A percentile compares a stretch with the other conserved stretches of the same genome.
These are phyloP conservation scores for Eunapius fragilis DNA, from an alignment of 37 sponge, comb jelly and placozoan genomes.

Conservation along the genomic window DNA sequence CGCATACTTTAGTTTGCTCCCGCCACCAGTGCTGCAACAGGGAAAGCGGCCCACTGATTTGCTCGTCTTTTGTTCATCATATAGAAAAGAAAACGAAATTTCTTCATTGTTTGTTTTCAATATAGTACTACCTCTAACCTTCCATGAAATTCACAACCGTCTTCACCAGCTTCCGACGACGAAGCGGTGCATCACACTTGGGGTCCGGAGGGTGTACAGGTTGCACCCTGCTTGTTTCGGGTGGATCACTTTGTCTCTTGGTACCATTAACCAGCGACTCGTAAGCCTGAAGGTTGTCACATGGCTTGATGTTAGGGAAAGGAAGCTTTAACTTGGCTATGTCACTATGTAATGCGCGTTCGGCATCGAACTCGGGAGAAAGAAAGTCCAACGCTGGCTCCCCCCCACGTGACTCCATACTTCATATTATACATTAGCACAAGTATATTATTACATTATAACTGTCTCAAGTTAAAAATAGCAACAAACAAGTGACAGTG, in stretches of 20 bases:
- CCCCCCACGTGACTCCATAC: background rate
- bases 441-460: too few species aligned
- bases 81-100: conserved; percentile 18
- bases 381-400: conserved; percentile 47
- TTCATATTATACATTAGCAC: background rate
- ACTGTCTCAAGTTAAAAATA: background rate
- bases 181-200: background rate
- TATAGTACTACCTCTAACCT: background rate
- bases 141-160: conserved; percentile 47
- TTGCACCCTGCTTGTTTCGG: background rate
- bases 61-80: background rate
- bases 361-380: conserved; percentile 48
- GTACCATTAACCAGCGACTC: conserved; percentile 17
- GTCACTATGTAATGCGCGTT: conserved; percentile 18
- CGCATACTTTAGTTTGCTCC: conserved; percentile 18
- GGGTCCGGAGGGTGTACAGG: background rate
- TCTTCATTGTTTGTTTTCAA: background rate
- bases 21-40: conserved; percentile 35
- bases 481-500: background rate
- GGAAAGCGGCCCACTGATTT: conserved; percentile 21
- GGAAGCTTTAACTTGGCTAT: conserved; percentile 30
- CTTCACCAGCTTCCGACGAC: background rate
- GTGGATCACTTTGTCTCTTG: background rate
- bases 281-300: conserved; percentile 56
- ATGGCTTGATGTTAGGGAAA: conserved; percentile 38